A percentile compares a stretch with the other conserved stretches of the same genome.
Conservation (phyloP, 1,140 invertebrate genomes). For the Ceratina japonica region DNA sequence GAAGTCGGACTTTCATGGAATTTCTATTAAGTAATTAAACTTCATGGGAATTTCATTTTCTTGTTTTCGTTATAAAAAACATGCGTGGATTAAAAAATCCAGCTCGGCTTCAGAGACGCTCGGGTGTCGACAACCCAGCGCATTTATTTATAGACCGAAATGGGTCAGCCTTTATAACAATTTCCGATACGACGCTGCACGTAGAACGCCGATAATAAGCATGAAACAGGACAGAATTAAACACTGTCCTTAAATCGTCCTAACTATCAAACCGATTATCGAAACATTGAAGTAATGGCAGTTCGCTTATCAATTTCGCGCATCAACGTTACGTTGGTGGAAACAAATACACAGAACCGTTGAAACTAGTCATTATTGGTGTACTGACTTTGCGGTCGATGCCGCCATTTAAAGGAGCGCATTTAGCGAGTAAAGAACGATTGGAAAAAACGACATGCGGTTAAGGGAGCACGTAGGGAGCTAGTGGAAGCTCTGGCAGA, state of each 20-base stretch:
- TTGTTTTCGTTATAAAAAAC: background rate
- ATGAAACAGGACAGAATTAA: background rate
- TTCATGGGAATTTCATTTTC: too few species aligned
- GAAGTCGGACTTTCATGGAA: too few species aligned
- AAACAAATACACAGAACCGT: too few species aligned
- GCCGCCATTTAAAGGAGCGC: too few species aligned
- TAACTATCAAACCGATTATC: background rate
- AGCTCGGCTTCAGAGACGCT: background rate
- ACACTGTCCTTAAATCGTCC: background rate
- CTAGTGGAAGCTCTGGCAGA: background rate
- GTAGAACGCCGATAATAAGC: background rate
- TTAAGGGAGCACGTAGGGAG: background rate
- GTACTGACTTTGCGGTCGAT: too few species aligned
- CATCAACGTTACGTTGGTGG: too few species aligned
- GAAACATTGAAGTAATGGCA: background rate
- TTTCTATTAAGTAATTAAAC: background rate
- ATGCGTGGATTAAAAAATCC: background rate
- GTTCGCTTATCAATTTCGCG: too few species aligned
- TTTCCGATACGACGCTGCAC: background rate
- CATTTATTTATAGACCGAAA: conserved; percentile 17
- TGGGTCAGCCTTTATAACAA: conserved; percentile 3
- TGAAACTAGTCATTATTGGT: too few species aligned
- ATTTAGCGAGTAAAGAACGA: background rate
- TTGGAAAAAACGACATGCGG: background rate
- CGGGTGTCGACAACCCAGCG: background rate